Percentiles rank a stretch among this genome's conserved stretches.
Evolutionary conservation across 2,113 vertebrate species (phyloP).

Genomic region (Anhinga anhinga): DNA sequence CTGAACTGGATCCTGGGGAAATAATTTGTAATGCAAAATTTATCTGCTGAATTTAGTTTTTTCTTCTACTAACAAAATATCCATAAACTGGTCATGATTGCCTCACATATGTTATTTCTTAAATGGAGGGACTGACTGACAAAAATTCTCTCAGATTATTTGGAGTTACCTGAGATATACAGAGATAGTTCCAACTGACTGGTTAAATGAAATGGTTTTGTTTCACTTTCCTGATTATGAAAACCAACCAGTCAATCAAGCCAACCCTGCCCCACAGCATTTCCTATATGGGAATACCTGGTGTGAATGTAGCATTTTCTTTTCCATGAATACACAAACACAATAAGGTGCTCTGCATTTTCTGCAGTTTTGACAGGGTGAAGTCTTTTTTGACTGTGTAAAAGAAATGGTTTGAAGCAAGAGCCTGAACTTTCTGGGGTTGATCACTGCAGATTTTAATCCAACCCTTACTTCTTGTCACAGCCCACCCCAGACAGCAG

Average conservation of each 20-base stretch:
- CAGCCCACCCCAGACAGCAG: not conserved
- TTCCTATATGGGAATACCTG: not conserved
- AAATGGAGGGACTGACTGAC: not conserved
- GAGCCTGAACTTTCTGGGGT: not conserved
- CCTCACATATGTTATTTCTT: not conserved
- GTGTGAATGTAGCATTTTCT: not conserved
- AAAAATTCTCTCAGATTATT: not conserved
- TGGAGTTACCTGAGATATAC: not conserved
- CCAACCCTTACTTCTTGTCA: not conserved
- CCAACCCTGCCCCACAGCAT: not conserved
- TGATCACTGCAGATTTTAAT: conserved; percentile 12
- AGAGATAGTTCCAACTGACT: not conserved
- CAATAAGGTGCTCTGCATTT: not conserved
- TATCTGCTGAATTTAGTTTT: conserved; percentile 35
- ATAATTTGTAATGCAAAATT: conserved; percentile 59
- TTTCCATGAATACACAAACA: not conserved
- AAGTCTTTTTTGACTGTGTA: not conserved
- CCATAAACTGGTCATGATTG: not conserved
- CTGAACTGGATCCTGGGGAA: not conserved
- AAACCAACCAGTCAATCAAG: not conserved
- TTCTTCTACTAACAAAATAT: not conserved
- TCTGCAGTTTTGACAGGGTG: not conserved
- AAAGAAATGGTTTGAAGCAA: not conserved
- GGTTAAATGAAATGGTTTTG: not conserved
- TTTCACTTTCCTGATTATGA: not conserved